These are phyloP conservation scores for Malaclemys terrapin DNA, from an alignment of 2,113 vertebrate species.

Conservation along the genomic window DNA sequence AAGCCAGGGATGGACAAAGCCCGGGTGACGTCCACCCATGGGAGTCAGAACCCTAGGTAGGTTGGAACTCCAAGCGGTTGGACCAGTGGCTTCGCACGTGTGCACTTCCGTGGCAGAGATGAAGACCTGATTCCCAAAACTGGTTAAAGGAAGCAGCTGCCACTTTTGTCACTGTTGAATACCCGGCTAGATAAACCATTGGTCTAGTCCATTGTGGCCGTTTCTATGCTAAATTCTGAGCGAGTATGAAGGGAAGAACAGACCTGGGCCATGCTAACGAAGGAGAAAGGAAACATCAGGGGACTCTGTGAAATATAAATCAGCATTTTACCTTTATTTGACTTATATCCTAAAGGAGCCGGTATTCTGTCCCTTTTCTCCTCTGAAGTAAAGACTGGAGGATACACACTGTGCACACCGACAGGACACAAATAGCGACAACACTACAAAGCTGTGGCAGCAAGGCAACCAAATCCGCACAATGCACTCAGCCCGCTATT, in stretches of 20 bases:
- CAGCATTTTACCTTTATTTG: constrained; percentile 53
- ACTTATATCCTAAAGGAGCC: constrained; percentile 38
- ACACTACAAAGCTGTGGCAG: not conserved
- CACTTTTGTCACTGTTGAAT: not conserved
- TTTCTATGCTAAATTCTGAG: not conserved
- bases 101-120: not conserved
- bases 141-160: not conserved
- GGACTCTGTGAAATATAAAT: constrained; percentile 65
- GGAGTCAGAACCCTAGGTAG: not conserved
- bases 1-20: not conserved
- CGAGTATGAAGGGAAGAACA: not conserved
- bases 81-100: not conserved
- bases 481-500: not conserved
- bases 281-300: not conserved
- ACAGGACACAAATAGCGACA: accelerated
- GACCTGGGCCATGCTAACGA: not conserved
- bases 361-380: not conserved
- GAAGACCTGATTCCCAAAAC: not conserved
- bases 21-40: not conserved
- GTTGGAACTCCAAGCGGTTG: not conserved
- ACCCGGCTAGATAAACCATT: not conserved
- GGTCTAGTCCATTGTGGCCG: not conserved
- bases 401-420: not conserved
- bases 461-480: not conserved
- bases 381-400: not conserved